phyloP scores from a whole-genome alignment of 2,888 invertebrate genomes.

The Eupithecia exiguata region DNA sequence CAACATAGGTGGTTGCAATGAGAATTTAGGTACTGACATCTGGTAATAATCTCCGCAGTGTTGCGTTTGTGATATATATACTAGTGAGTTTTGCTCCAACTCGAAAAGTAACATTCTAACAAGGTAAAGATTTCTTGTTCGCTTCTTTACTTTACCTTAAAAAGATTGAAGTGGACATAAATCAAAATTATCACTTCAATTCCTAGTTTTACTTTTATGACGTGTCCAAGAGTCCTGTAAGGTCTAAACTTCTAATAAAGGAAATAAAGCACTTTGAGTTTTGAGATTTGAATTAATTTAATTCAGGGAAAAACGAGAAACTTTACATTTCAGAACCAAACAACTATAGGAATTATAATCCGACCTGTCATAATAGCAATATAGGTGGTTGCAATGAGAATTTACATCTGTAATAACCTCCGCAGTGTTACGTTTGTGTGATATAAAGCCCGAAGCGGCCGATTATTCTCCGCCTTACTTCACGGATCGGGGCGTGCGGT shows the following conservation, averaged over 20 bases:
- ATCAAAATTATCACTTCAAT: too few species aligned
- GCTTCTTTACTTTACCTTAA: too few species aligned
- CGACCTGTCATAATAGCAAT: slow-evolving; percentile 8
- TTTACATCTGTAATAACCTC: slow-evolving; percentile 26
- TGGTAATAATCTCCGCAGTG: slow-evolving; percentile 18
- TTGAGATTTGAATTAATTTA: too few species aligned
- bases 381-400: slow-evolving; percentile 27
- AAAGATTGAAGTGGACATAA: too few species aligned
- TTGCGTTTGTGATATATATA: slow-evolving; percentile 24
- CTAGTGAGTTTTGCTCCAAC: too few species aligned
- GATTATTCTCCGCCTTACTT: slow-evolving; percentile 25
- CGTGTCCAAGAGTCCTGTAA: too few species aligned
- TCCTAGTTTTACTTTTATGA: too few species aligned
- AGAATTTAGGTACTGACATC: slow-evolving; percentile 24
- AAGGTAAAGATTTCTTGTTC: too few species aligned
- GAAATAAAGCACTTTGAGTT: too few species aligned
- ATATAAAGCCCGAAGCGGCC: slow-evolving; percentile 20
- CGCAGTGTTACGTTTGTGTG: slow-evolving; percentile 21
- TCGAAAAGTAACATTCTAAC: too few species aligned
- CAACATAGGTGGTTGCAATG: slow-evolving; percentile 26
- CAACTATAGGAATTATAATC: slow-evolving; percentile 6
- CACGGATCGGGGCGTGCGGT: slow-evolving; percentile 3
- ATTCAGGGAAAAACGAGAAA: not conserved
- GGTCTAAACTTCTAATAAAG: too few species aligned
- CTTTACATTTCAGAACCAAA: not conserved